Evolutionary conservation across 1,140 invertebrate genomes (phyloP).

Genomic region (Drosophila mauritiana): DNA sequence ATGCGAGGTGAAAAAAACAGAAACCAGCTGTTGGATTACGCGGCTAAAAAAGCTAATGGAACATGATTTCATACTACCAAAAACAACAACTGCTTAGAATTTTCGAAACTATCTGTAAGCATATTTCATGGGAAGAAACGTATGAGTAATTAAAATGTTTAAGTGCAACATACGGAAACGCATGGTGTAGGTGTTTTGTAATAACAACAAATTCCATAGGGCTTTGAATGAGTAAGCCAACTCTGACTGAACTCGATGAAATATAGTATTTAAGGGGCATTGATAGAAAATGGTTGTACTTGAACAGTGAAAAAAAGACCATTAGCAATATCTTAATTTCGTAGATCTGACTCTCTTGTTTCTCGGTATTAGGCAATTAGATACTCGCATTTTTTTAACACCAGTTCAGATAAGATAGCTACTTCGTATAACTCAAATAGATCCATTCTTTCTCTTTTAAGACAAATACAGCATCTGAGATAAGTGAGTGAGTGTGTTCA

Average conservation of each 20-base stretch:
- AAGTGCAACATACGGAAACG: neutral
- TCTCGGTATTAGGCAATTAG: constrained; percentile 5
- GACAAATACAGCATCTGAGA: constrained; percentile 20
- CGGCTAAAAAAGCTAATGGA: neutral
- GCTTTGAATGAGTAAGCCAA: neutral
- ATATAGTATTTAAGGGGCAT: no score
- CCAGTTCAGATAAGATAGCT: constrained; percentile 27
- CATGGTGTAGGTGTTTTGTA: neutral
- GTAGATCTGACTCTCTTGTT: constrained; percentile 5
- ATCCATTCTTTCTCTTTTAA: neutral
- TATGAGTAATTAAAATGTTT: constrained; percentile 1
- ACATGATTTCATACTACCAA: constrained; percentile 24
- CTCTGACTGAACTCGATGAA: no score
- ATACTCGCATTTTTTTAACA: constrained; percentile 4
- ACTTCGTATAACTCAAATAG: neutral
- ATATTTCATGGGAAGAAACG: neutral
- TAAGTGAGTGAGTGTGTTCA: constrained; percentile 6
- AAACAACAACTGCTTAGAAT: neutral
- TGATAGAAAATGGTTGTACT: neutral
- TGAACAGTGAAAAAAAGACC: neutral
- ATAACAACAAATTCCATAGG: neutral
- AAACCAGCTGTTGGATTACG: constrained; percentile 15
- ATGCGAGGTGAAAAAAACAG: constrained; percentile 15
- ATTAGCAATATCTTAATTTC: neutral
- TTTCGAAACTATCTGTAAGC: neutral